Evolutionary conservation across 1,140 invertebrate species (phyloP).

Genomic region (Heliothis subflexa): DNA sequence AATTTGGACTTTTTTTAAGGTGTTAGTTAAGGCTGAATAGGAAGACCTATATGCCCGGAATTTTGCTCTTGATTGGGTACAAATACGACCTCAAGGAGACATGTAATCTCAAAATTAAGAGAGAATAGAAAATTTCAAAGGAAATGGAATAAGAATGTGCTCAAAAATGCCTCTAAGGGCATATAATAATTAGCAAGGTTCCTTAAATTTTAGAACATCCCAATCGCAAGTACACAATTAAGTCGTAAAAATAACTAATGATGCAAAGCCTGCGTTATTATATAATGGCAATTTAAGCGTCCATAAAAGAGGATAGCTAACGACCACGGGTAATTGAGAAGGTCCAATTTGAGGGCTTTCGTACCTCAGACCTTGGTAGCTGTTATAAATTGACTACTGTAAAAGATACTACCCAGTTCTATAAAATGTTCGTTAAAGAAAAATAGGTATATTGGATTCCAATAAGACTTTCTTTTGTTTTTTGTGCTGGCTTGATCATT

Average conservation of each 20-base stretch:
- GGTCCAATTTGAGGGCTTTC: conserved; percentile 59
- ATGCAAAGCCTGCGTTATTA: conserved; percentile 30
- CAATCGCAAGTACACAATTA: conserved; percentile 21
- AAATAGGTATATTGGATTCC: no score
- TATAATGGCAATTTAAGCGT: conserved; percentile 69
- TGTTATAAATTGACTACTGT: conserved; percentile 24
- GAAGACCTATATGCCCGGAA: no score
- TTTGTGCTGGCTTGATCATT: background rate
- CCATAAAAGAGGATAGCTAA: conserved; percentile 66
- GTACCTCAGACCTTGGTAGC: conserved; percentile 51
- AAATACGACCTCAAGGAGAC: no score
- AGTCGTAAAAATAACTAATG: conserved; percentile 36
- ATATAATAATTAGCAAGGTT: background rate
- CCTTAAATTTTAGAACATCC: conserved; percentile 9
- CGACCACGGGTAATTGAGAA: conserved; percentile 58
- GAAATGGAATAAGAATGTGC: background rate
- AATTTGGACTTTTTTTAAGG: background rate
- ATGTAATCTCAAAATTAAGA: no score
- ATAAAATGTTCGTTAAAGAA: background rate
- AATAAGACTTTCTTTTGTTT: background rate
- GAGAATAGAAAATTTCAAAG: no score
- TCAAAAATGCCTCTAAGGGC: background rate
- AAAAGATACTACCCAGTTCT: background rate
- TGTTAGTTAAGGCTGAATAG: no score
- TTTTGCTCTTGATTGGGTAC: no score